Conservation (phyloP, 2,113 vertebrate species). For the Gavia stellata region DNA sequence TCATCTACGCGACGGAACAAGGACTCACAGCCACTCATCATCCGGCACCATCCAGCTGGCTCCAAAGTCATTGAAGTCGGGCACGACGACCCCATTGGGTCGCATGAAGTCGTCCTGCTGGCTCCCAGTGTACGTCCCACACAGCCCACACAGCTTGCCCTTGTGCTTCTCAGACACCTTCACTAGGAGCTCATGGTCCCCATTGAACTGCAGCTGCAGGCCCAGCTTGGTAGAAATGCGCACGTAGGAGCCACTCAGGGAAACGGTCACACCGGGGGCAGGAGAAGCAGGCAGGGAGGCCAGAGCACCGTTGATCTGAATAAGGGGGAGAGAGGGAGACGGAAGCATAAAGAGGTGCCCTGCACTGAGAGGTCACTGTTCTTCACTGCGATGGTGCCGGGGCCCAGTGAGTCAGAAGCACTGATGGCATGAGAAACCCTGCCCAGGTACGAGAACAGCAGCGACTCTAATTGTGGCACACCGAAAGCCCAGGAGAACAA, state of each 20-base stretch:
- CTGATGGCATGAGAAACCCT: background rate
- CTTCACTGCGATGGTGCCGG: accelerated
- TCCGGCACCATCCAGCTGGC: constrained; percentile 67
- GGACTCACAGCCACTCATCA: constrained; percentile 20
- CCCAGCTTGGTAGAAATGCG: constrained; percentile 42
- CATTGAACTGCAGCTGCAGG: constrained; percentile 54
- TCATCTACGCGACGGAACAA: background rate
- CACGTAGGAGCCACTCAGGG: constrained; percentile 39
- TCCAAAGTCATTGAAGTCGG: constrained; percentile 47
- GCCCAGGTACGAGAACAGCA: background rate
- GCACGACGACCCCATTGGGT: constrained; percentile 46
- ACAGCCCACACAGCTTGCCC: constrained; percentile 76
- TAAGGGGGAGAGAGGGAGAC: background rate
- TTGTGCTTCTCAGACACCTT: constrained; percentile 66
- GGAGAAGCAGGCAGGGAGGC: constrained; percentile 21
- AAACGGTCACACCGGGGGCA: background rate
- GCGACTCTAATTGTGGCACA: accelerated
- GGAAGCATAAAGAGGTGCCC: background rate
- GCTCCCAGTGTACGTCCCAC: constrained; percentile 75
- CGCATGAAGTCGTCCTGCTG: constrained; percentile 70
- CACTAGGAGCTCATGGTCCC: constrained; percentile 70
- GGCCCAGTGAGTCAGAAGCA: background rate
- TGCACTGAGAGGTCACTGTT: background rate
- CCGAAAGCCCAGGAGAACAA: background rate
- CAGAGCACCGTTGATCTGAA: constrained; percentile 41